A percentile compares a stretch with the other conserved stretches of the same genome.
Conservation (phyloP, 2,113 vertebrate genomes). For the Carassius gibelio region DNA sequence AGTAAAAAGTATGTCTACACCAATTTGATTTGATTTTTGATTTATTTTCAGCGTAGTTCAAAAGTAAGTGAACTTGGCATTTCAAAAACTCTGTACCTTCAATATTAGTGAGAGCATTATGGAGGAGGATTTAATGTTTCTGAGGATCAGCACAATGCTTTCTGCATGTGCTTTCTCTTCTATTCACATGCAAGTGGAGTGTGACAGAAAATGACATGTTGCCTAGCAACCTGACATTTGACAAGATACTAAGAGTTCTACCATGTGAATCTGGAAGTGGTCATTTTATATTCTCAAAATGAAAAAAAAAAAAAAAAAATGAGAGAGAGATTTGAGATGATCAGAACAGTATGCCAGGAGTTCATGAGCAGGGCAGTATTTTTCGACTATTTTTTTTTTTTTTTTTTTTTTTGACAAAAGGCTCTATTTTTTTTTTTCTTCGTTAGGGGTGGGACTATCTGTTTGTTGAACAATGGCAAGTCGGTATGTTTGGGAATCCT, state of each 20-base stretch:
- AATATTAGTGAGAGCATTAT: constrained; percentile 9
- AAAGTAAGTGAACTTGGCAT: neutral
- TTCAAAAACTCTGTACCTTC: neutral
- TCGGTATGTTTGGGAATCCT: neutral
- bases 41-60: neutral
- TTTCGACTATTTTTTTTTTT: neutral
- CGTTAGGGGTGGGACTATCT: neutral
- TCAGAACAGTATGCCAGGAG: neutral
- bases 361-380: neutral
- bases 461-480: neutral
- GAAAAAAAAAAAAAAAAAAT: neutral
- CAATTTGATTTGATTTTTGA: too few species aligned
- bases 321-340: neutral
- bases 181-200: constrained; percentile 27
- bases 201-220: constrained; percentile 39
- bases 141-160: neutral
- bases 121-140: neutral
- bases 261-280: constrained; percentile 36
- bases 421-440: too few species aligned
- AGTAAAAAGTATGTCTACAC: too few species aligned
- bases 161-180: neutral
- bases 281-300: constrained; percentile 10
- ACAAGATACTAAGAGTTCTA: constrained; percentile 19
- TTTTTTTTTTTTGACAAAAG: neutral
- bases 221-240: constrained; percentile 53